phyloP scores from a whole-genome alignment of 2,113 vertebrate species.

The Zapornia atra region DNA sequence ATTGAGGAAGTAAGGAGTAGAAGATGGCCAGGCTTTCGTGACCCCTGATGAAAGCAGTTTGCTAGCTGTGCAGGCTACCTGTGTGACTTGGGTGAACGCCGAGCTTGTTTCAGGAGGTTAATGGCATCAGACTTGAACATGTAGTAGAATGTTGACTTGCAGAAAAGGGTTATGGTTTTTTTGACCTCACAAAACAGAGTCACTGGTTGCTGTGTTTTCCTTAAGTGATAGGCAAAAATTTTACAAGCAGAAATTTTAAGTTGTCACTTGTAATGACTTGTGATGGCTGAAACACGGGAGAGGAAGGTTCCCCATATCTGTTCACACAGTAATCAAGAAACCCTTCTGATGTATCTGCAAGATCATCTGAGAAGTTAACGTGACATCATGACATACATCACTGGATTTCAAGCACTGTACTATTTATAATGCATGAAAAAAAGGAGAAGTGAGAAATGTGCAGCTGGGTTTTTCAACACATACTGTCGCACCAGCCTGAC shows the following conservation, averaged over 20 bases:
- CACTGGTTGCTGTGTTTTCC: neutral
- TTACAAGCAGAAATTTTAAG: neutral
- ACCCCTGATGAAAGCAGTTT: constrained; percentile 4
- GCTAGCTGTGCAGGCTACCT: neutral
- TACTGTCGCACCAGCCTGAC: neutral
- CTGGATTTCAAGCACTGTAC: neutral
- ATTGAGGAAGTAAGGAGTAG: constrained; percentile 59
- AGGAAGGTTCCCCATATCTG: neutral
- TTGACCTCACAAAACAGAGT: neutral
- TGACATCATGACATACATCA: neutral
- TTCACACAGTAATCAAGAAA: neutral
- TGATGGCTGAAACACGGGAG: neutral
- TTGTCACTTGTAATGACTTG: neutral
- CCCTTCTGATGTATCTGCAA: neutral
- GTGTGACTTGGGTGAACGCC: neutral
- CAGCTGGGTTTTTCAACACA: neutral
- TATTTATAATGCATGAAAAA: neutral
- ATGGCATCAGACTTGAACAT: neutral
- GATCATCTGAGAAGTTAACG: neutral
- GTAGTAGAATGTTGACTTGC: neutral
- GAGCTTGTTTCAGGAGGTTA: neutral
- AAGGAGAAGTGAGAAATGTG: neutral
- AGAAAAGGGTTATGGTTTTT: neutral
- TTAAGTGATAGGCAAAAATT: neutral
- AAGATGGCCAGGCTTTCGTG: constrained; percentile 11